A percentile compares a stretch with the other conserved stretches of the same genome.
Evolutionary conservation across 2,113 vertebrate genomes (phyloP).

Genomic region (Pseudopodoces humilis): DNA sequence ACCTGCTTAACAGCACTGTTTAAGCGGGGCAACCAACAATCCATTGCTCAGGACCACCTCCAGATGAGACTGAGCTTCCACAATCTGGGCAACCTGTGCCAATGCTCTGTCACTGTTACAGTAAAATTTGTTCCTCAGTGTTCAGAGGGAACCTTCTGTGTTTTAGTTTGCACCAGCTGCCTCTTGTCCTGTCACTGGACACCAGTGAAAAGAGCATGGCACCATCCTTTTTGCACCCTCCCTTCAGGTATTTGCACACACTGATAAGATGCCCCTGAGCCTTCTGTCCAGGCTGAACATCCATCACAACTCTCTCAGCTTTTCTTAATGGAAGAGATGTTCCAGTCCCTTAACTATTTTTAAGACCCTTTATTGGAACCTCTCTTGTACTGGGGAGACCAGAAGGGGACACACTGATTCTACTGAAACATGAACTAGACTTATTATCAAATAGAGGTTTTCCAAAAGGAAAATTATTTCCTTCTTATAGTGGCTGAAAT

Average conservation of each 20-base stretch:
- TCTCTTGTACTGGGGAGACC: background rate
- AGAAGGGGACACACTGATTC: background rate
- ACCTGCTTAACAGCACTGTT: background rate
- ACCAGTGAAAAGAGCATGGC: background rate
- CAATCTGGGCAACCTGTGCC: background rate
- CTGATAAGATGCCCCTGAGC: background rate
- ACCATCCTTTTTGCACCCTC: background rate
- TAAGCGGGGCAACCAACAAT: background rate
- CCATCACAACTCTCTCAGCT: background rate
- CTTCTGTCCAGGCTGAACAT: background rate
- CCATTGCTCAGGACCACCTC: background rate
- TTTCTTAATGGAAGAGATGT: background rate
- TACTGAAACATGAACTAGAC: background rate
- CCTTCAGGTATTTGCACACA: background rate
- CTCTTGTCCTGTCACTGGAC: background rate
- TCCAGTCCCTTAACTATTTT: background rate
- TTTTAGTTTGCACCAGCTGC: background rate
- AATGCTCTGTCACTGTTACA: accelerated
- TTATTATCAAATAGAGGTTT: background rate
- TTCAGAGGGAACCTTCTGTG: background rate
- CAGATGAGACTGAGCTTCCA: background rate
- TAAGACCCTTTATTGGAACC: background rate
- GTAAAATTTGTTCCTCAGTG: background rate
- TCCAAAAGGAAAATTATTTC: background rate
- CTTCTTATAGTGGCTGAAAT: background rate